Conservation (phyloP, 2,888 invertebrate species). For the Machimus atricapillus region DNA sequence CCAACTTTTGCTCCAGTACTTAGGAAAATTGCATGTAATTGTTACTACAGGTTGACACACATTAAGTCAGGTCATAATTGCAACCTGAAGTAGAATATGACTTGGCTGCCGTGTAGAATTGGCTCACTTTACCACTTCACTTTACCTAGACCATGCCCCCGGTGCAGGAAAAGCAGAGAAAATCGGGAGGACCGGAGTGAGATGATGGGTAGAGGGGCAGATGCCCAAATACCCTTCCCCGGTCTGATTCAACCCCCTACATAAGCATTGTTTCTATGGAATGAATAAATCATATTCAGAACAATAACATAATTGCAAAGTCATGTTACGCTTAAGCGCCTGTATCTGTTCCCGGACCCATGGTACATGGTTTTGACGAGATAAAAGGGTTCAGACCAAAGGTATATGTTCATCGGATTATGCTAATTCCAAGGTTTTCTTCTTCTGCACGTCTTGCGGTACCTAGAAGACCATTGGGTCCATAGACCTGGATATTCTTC, state of each 20-base stretch:
- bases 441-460: background rate
- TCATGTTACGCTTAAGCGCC: constrained; percentile 32
- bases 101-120: background rate
- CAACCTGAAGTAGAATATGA: constrained; percentile 1
- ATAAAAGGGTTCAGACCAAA: constrained; percentile 26
- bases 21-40: background rate
- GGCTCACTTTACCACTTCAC: background rate
- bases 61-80: background rate
- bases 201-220: background rate
- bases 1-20: background rate
- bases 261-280: background rate
- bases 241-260: background rate
- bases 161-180: background rate
- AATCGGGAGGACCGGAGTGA: background rate
- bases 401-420: constrained; percentile 26
- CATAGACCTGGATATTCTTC: background rate
- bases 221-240: background rate
- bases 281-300: constrained; percentile 23
- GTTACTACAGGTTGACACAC: background rate
- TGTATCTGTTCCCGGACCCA: background rate
- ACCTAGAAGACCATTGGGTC: background rate
- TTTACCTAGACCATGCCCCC: background rate
- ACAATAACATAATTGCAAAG: constrained; percentile 37
- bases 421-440: constrained; percentile 26
- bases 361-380: constrained; percentile 16